These are phyloP conservation scores for Pseudochromis fuscus DNA, from an alignment of 2,797 vertebrate genomes.

Conservation along the genomic window DNA sequence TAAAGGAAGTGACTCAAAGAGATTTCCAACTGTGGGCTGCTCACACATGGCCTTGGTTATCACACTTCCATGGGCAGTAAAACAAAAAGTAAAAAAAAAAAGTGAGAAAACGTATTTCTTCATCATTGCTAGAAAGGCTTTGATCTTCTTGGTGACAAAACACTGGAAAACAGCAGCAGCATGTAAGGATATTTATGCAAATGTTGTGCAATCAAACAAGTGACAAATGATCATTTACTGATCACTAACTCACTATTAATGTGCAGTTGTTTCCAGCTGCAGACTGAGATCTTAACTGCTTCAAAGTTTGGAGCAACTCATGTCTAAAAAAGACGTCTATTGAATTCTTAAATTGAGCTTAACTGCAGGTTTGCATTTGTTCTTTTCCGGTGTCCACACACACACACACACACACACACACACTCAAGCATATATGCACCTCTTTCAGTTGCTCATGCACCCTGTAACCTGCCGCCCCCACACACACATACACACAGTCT, in stretches of 20 bases:
- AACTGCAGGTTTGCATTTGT: conserved; percentile 29
- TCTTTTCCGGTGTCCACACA: conserved; percentile 31
- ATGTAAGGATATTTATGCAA: background rate
- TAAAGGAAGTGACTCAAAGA: conserved; percentile 76
- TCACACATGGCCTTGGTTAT: conserved; percentile 48
- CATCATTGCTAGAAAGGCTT: background rate
- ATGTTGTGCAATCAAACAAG: background rate
- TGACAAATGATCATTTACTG: background rate
- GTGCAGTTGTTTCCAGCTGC: background rate
- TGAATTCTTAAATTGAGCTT: background rate
- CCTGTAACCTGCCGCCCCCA: conserved; percentile 44
- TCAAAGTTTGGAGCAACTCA: conserved; percentile 2
- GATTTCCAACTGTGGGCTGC: conserved; percentile 43
- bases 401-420: background rate
- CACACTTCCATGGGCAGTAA: conserved; percentile 34
- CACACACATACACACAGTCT: conserved; percentile 45
- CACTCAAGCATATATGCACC: conserved; percentile 20
- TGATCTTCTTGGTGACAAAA: background rate
- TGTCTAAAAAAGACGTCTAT: background rate
- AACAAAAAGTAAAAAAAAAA: conserved; percentile 22
- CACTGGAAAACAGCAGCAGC: background rate
- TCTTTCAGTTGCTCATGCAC: conserved; percentile 58
- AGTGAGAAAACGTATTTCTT: conserved; percentile 15
- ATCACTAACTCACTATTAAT: background rate
- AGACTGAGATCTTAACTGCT: background rate